phyloP scores from a whole-genome alignment of 2,113 vertebrate genomes.

The Zootoca vivipara region DNA sequence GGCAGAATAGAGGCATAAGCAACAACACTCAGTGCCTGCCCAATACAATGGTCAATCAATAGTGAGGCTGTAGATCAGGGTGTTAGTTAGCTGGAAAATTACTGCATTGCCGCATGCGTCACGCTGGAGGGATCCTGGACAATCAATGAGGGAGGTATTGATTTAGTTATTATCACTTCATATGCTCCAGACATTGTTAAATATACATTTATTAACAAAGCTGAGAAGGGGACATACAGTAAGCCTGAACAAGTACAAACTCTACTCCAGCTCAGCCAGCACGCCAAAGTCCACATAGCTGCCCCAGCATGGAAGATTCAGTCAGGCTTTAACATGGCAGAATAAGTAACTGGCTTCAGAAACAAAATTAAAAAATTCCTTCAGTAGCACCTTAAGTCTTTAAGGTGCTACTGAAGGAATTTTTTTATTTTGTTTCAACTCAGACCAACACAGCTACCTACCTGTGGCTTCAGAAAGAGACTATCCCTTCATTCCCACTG shows the following conservation, averaged over 20 bases:
- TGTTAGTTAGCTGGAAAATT: constrained; percentile 78
- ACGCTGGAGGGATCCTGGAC: constrained; percentile 77
- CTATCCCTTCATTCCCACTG: neutral
- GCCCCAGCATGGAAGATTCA: neutral
- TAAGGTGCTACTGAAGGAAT: too few relatives aligned
- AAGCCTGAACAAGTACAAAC: constrained; percentile 41
- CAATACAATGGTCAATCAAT: constrained; percentile 77
- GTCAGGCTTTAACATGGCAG: neutral
- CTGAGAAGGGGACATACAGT: constrained; percentile 66
- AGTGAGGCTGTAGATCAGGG: constrained; percentile 75
- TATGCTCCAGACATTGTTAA: constrained; percentile 79
- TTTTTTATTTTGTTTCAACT: too few relatives aligned
- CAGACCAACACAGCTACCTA: too few relatives aligned
- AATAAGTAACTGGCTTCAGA: neutral
- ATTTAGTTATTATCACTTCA: constrained; percentile 81
- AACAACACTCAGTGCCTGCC: constrained; percentile 69
- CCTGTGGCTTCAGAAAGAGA: neutral
- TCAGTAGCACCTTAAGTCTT: too few relatives aligned
- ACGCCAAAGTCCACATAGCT: constrained; percentile 1
- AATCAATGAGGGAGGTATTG: constrained; percentile 79
- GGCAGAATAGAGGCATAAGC: constrained; percentile 69
- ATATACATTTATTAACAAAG: constrained; percentile 79
- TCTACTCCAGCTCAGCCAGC: constrained; percentile 27
- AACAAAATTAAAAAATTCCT: too few relatives aligned
- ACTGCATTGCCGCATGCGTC: constrained; percentile 68